Base-by-base conservation (phyloP, 2,888 invertebrate genomes). In the Ptilodon capucinus region DNA sequence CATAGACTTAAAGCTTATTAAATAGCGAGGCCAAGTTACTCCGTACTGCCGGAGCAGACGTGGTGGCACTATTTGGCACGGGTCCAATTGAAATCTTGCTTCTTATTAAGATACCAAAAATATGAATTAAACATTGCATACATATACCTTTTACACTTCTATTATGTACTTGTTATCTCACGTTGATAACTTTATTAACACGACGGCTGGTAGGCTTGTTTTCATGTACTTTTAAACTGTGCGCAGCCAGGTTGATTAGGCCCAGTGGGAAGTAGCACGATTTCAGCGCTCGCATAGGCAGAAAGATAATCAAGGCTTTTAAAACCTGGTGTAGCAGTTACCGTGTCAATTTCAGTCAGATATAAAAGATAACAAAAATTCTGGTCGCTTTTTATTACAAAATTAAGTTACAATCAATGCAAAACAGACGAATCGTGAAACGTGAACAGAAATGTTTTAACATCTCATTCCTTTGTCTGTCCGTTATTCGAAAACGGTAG, bases 31-130 rank as follows among this genome's bases (percentile, higher is more conserved):
- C 19, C 19, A 38, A 38, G n/a, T n/a, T 38, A 13, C 19, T 38
- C 13, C 19, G 5, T 34, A 13, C 19, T 38, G n/a, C n/a, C 19
- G 18, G 35, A 35, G 35, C 17, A 16, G 38, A 19, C 19, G 19
- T 6, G 38, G 38, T 19, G 19, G 5, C 13, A 19, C 38, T 19
- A 38, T 38, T 38, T 38, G 38, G 38, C 38, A 0, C 2, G 0
- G 13, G 2, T 17, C 38, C 38, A 38, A 38, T 19, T 38, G 19
- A 38, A 13, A 38, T 38, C 38, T 38, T 18, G 19, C 19, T 38
- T 19, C 38, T 19, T 38, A 38, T 38, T 38, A 38, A 38, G 38
- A 38, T 38, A 38, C 19, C 38, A 38, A 38, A n/a, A 38, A 36
- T 19, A 36, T 36, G 19, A 36, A 38, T 38, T 18, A 19, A n/a